phyloP scores from a whole-genome alignment of 1,140 invertebrate species.

The Drosophila auraria region DNA sequence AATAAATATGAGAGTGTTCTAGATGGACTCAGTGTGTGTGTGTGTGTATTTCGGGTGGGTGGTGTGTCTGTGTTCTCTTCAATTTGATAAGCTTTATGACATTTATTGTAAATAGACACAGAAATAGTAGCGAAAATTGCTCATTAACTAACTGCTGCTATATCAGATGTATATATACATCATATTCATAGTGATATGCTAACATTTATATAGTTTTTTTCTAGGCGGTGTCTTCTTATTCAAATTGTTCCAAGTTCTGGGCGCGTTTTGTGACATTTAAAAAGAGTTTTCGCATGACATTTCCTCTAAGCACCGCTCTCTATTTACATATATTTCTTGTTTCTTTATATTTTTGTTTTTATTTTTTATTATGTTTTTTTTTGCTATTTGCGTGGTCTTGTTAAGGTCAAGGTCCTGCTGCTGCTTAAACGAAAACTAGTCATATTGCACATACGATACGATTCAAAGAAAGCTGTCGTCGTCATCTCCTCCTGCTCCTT shows the following conservation, averaged over 20 bases:
- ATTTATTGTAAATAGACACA: constrained; percentile 80
- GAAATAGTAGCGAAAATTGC: constrained; percentile 73
- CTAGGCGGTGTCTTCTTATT: constrained; percentile 19
- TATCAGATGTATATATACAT: constrained; percentile 54
- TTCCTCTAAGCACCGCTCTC: constrained; percentile 30
- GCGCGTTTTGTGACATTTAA: constrained; percentile 27
- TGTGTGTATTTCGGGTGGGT: constrained; percentile 4
- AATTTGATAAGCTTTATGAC: constrained; percentile 57
- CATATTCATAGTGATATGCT: constrained; percentile 72
- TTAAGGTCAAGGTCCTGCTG: constrained; percentile 22
- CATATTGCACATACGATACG: constrained; percentile 86
- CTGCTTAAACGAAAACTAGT: constrained; percentile 87
- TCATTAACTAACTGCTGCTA: constrained; percentile 61
- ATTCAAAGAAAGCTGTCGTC: constrained; percentile 32
- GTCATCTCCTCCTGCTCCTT: constrained; percentile 5
- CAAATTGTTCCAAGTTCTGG: constrained; percentile 9
- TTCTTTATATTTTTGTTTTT: constrained; percentile 24
- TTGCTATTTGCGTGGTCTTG: constrained; percentile 46
- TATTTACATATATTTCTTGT: constrained; percentile 37
- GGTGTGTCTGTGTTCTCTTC: constrained; percentile 12
- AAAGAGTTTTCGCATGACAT: constrained; percentile 13
- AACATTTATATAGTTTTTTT: constrained; percentile 66
- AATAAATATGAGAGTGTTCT: constrained; percentile 43
- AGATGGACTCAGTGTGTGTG: constrained; percentile 18
- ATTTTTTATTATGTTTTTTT: constrained; percentile 37